Evolutionary conservation across 2,797 vertebrate genomes (phyloP).

Genomic region (Moxostoma hubbsi): DNA sequence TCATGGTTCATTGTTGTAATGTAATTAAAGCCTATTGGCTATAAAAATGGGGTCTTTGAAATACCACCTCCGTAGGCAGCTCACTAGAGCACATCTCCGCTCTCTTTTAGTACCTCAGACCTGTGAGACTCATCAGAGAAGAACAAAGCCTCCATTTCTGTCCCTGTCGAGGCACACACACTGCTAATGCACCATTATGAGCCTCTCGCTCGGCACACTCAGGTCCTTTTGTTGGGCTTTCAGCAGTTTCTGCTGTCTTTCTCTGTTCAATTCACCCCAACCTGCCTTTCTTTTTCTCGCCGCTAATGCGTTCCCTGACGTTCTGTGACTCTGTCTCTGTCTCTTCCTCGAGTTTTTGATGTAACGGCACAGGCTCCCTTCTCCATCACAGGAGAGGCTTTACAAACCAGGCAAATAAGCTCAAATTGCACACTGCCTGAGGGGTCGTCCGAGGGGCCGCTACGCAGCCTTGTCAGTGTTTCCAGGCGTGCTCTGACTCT

Average conservation of each 20-base stretch:
- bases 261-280: not conserved
- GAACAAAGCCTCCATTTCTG: conserved; percentile 20
- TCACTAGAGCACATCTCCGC: too few species aligned
- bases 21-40: too few species aligned
- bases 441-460: conserved; percentile 6
- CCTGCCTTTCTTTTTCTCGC: not conserved
- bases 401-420: conserved; percentile 26
- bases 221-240: conserved; percentile 23
- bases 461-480: conserved; percentile 20
- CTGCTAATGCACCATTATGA: conserved; percentile 38
- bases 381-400: conserved; percentile 34
- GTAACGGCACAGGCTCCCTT: conserved; percentile 5
- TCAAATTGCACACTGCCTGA: not conserved
- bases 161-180: conserved; percentile 2
- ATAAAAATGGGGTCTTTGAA: too few species aligned
- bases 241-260: not conserved
- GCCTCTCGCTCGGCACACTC: not conserved
- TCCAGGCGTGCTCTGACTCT: conserved; percentile 32
- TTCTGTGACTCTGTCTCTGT: not conserved
- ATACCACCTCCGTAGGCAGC: not conserved
- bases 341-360: conserved; percentile 1
- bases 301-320: not conserved
- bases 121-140: conserved; percentile 23
- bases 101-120: not conserved
- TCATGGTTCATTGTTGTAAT: not conserved